phyloP scores from a whole-genome alignment of 2,797 vertebrate genomes.

The Nothura maculosa region DNA sequence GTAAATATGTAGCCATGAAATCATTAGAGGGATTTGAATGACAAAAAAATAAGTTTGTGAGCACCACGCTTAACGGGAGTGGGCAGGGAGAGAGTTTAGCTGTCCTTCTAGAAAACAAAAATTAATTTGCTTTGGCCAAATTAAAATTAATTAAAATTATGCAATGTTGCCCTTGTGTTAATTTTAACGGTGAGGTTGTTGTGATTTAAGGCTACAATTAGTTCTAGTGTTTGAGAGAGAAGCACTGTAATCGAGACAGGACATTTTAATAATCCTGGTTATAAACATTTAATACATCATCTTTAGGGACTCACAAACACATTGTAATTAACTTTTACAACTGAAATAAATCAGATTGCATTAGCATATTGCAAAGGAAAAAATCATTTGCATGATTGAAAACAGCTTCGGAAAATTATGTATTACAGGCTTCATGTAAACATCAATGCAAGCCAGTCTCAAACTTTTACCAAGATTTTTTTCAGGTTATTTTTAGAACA shows the following conservation, averaged over 20 bases:
- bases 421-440: constrained; percentile 78
- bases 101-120: constrained; percentile 88
- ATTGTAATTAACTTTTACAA: constrained; percentile 98
- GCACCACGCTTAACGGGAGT: constrained; percentile 41
- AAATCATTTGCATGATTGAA: constrained; percentile 98
- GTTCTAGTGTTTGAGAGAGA: constrained; percentile 89
- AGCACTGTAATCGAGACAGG: constrained; percentile 92
- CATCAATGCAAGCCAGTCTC: constrained; percentile 59
- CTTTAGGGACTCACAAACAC: constrained; percentile 95
- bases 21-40: constrained; percentile 55
- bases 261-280: constrained; percentile 96
- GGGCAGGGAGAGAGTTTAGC: constrained; percentile 75
- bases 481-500: constrained; percentile 63
- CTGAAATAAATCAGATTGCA: constrained; percentile 93
- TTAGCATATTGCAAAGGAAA: constrained; percentile 95
- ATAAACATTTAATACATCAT: constrained; percentile 95
- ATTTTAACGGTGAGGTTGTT: constrained; percentile 88
- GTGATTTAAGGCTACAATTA: constrained; percentile 91
- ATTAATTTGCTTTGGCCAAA: constrained; percentile 90
- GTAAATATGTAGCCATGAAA: constrained; percentile 21
- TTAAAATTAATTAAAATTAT: constrained; percentile 92
- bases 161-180: constrained; percentile 89
- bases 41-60: constrained; percentile 68
- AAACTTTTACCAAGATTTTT: constrained; percentile 74
- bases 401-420: constrained; percentile 91